phyloP scores from a whole-genome alignment of 2,113 vertebrate species.

The Arvicanthis niloticus region DNA sequence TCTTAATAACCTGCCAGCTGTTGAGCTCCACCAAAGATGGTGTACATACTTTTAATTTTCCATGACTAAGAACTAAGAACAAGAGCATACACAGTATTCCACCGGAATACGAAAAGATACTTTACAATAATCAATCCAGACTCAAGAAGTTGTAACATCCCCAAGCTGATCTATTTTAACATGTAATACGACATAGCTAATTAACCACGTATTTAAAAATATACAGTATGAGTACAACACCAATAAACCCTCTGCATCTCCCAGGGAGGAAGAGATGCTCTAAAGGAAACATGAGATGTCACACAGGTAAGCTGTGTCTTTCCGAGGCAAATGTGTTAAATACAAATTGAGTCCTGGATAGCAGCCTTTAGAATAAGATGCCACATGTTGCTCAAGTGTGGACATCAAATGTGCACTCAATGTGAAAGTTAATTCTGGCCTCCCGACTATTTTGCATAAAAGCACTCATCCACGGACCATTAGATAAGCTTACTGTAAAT shows the following conservation, averaged over 20 bases:
- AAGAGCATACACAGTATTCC: neutral
- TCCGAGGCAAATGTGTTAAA: constrained; percentile 78
- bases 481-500: constrained; percentile 89
- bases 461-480: constrained; percentile 89
- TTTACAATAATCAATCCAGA: constrained; percentile 75
- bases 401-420: constrained; percentile 88
- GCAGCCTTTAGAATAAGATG: constrained; percentile 83
- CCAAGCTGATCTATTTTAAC: constrained; percentile 79
- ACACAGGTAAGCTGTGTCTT: constrained; percentile 66
- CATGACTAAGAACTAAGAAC: constrained; percentile 2
- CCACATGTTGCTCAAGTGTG: constrained; percentile 82
- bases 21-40: constrained; percentile 1
- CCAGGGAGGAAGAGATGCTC: constrained; percentile 80
- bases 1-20: neutral
- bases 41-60: neutral
- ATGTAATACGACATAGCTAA: constrained; percentile 78
- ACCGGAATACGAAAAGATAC: constrained; percentile 65
- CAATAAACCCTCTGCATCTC: constrained; percentile 41
- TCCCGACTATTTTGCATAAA: constrained; percentile 88
- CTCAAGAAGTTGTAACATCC: constrained; percentile 70
- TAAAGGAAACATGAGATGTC: constrained; percentile 74
- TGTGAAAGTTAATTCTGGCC: constrained; percentile 89
- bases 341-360: constrained; percentile 79
- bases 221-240: constrained; percentile 61
- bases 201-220: constrained; percentile 67